A percentile compares a stretch with the other conserved stretches of the same genome.
Evolutionary conservation across 2,113 vertebrate species (phyloP).

Genomic region (Calidris pugnax): DNA sequence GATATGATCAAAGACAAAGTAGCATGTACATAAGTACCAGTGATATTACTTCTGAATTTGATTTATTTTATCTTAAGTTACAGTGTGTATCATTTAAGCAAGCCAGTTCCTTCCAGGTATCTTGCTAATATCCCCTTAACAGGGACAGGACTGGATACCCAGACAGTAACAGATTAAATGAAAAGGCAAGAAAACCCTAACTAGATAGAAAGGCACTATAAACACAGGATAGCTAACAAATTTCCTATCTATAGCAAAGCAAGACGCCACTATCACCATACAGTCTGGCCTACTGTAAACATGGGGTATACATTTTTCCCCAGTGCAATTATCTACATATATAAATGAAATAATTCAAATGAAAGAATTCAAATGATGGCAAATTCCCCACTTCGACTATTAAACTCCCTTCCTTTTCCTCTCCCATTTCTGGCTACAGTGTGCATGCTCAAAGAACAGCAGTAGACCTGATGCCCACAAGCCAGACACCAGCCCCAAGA

Average conservation of each 20-base stretch:
- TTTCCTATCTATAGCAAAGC: background rate
- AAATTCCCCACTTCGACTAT: background rate
- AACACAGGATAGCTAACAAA: background rate
- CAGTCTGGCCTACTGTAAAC: background rate
- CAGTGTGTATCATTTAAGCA: slow-evolving; percentile 5
- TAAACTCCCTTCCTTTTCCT: background rate
- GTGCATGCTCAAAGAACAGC: background rate
- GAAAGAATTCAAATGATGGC: background rate
- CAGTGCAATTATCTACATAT: background rate
- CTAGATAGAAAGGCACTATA: background rate
- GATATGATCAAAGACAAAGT: slow-evolving; percentile 51
- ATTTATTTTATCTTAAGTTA: slow-evolving; percentile 55
- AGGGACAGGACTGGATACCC: slow-evolving; percentile 1
- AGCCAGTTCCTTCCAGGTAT: slow-evolving; percentile 30
- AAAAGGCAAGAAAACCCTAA: background rate
- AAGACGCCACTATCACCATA: background rate
- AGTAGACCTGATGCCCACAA: background rate
- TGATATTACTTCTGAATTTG: slow-evolving; percentile 43
- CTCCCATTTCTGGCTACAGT: background rate
- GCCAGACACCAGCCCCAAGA: background rate
- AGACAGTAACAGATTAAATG: slow-evolving; percentile 5
- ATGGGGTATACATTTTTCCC: background rate
- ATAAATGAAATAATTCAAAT: background rate
- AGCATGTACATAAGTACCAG: slow-evolving; percentile 22
- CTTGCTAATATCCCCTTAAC: slow-evolving; percentile 11